Evolutionary conservation across 1,140 invertebrate genomes (phyloP).

Genomic region (Diorhabda carinulata): DNA sequence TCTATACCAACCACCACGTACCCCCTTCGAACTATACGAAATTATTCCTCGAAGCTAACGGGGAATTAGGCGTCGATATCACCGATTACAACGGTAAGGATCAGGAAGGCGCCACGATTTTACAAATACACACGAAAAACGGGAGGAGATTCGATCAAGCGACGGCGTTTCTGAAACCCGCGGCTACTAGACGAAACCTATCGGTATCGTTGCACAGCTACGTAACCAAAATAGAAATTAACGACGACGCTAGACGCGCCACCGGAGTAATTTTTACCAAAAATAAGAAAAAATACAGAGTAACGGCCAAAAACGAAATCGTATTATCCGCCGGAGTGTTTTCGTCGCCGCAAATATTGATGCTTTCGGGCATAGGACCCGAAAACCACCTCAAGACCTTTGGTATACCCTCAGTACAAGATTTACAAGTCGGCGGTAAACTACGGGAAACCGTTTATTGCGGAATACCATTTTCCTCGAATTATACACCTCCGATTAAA

Average conservation of each 20-base stretch:
- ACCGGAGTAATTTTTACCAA: conserved; percentile 55
- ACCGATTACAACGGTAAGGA: conserved; percentile 63
- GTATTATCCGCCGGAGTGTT: conserved; percentile 53
- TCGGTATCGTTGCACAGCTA: conserved; percentile 48
- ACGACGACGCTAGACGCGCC: conserved; percentile 55
- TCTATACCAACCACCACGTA: conserved; percentile 27
- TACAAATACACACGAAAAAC: conserved; percentile 46
- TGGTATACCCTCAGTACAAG: conserved; percentile 44
- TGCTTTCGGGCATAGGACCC: conserved; percentile 60
- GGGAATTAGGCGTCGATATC: conserved; percentile 52
- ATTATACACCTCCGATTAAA: neutral
- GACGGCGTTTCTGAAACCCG: conserved; percentile 53
- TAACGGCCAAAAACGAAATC: conserved; percentile 53
- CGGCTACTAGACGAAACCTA: conserved; percentile 51
- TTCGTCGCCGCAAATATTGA: conserved; percentile 52
- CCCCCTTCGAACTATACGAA: conserved; percentile 49
- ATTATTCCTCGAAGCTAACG: conserved; percentile 59
- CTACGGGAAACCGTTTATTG: conserved; percentile 5
- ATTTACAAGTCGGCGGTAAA: conserved; percentile 52
- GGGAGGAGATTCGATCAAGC: conserved; percentile 52
- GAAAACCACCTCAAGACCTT: conserved; percentile 47
- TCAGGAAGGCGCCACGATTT: conserved; percentile 59
- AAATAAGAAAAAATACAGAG: conserved; percentile 42
- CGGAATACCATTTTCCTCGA: conserved; percentile 7
- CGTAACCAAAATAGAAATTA: conserved; percentile 53